These are phyloP conservation scores for Neoitamus cyanurus DNA, from an alignment of 2,888 invertebrate genomes.

Conservation along the genomic window DNA sequence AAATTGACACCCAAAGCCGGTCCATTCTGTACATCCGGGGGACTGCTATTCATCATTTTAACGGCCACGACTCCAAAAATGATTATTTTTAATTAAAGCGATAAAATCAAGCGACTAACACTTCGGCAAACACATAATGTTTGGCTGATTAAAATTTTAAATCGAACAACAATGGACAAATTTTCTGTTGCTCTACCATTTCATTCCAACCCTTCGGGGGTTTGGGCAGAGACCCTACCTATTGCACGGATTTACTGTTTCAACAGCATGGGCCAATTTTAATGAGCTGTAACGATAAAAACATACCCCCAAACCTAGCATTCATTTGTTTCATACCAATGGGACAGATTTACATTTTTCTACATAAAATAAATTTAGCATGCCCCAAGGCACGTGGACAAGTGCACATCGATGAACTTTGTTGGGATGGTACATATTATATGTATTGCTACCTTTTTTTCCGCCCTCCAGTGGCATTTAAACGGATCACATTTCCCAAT, in stretches of 20 bases:
- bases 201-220: not conserved
- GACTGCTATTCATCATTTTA: constrained; percentile 15
- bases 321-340: not conserved
- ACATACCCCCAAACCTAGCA: not conserved
- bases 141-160: constrained; percentile 15
- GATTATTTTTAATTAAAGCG: constrained; percentile 38
- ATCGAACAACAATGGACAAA: not conserved
- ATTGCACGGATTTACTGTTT: not conserved
- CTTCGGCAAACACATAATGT: constrained; percentile 12
- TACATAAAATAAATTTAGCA: constrained; percentile 9
- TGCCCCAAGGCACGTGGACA: not conserved
- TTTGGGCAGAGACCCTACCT: not conserved
- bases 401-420: not conserved
- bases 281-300: constrained; percentile 26
- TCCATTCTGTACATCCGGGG: not conserved
- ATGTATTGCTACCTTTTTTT: not conserved
- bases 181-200: not conserved
- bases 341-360: constrained; percentile 4
- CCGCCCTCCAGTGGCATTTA: not conserved
- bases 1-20: not conserved
- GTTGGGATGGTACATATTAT: not conserved
- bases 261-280: not conserved
- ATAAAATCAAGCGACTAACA: constrained; percentile 27
- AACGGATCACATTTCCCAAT: not conserved
- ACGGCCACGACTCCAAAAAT: not conserved